Evolutionary conservation across 2,797 vertebrate genomes (phyloP).

Genomic region (Parauchenoglanis punctatus): DNA sequence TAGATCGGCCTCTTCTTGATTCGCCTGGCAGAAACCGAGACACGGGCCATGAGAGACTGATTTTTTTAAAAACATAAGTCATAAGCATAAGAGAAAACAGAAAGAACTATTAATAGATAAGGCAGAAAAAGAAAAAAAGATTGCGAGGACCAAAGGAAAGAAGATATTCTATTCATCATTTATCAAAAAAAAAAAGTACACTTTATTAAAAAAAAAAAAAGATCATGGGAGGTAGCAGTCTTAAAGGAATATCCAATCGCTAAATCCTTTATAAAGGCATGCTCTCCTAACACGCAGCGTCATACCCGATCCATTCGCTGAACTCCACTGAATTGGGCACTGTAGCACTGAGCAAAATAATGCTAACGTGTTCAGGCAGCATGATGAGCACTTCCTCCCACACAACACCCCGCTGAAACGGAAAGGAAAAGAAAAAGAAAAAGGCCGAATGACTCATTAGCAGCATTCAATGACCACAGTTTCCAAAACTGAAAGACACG

Average conservation of each 20-base stretch:
- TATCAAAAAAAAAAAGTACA: not conserved
- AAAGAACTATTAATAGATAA: not conserved
- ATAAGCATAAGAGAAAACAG: not conserved
- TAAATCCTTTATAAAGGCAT: not conserved
- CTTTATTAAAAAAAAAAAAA: not conserved
- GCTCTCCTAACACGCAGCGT: not conserved
- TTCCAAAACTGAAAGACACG: not conserved
- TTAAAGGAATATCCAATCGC: not conserved
- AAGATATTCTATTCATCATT: not conserved
- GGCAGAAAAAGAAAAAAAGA: not conserved
- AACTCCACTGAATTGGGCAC: constrained; percentile 92
- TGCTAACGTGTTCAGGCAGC: constrained; percentile 91
- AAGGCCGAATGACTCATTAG: not conserved
- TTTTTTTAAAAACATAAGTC: not conserved
- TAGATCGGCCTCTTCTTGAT: constrained; percentile 89
- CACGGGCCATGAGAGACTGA: not conserved
- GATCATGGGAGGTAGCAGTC: not conserved
- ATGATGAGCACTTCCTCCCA: constrained; percentile 96
- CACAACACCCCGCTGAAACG: constrained; percentile 86
- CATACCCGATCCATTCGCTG: constrained; percentile 92
- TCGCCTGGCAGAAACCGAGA: constrained; percentile 68
- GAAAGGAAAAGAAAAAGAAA: constrained; percentile 21
- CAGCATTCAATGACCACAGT: not conserved
- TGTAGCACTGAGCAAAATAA: constrained; percentile 90
- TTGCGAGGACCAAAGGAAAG: not conserved